Evolutionary conservation across 2,113 vertebrate genomes (phyloP).

Genomic region (Tor tambroides): DNA sequence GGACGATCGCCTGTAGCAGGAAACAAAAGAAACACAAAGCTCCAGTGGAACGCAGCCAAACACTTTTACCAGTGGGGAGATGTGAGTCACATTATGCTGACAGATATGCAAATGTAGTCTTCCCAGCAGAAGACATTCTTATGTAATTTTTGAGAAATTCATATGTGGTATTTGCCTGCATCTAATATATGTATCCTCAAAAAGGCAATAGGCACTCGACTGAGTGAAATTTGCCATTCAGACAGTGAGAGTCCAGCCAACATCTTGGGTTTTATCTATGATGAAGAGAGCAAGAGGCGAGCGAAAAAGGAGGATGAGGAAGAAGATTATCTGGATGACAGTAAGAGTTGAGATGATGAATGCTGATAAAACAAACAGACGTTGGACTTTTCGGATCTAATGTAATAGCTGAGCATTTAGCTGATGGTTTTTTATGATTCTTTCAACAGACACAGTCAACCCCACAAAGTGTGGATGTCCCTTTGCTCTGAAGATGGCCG

Average conservation of each 20-base stretch:
- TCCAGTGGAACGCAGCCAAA: slow-evolving; percentile 98
- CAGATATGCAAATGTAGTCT: neutral
- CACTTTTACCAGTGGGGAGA: slow-evolving; percentile 99
- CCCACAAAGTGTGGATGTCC: slow-evolving; percentile 97
- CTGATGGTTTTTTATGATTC: neutral
- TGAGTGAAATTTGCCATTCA: slow-evolving; percentile 93
- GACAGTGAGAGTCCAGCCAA: slow-evolving; percentile 97
- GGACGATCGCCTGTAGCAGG: slow-evolving; percentile 93
- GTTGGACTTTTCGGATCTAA: neutral
- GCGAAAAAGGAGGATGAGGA: slow-evolving; percentile 97
- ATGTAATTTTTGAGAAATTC: neutral
- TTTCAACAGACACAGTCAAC: slow-evolving; percentile 90
- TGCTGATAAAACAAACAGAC: neutral
- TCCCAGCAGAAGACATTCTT: neutral
- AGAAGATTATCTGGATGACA: slow-evolving; percentile 99
- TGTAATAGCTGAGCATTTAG: neutral
- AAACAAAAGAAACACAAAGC: slow-evolving; percentile 97
- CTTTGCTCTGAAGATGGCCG: slow-evolving; percentile 98
- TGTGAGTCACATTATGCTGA: slow-evolving; percentile 76
- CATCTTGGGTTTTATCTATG: slow-evolving; percentile 94
- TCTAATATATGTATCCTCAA: slow-evolving; percentile 33
- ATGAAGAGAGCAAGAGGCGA: slow-evolving; percentile 94
- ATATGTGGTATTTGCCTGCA: neutral
- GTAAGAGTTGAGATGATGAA: slow-evolving; percentile 81
- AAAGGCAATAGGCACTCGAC: slow-evolving; percentile 91